Evolutionary conservation across 2,797 vertebrate genomes (phyloP), one percentile per base, ranked within the genome.

Genomic region (Anolis apletophallus): DNA sequence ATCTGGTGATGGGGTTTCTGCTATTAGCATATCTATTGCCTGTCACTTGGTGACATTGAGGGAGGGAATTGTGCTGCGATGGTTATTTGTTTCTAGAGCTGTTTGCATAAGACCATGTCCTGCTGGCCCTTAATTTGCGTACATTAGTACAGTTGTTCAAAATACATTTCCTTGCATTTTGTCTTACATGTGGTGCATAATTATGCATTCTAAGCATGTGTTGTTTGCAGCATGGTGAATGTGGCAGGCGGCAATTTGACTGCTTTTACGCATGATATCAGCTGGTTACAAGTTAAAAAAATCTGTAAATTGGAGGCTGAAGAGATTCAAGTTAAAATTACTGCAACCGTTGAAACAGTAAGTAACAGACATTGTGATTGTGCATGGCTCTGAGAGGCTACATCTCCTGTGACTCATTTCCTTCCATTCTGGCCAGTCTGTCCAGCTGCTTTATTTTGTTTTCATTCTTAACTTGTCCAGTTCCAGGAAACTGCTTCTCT

Each of bases 241-340:
- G 67, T 95, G 46, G 96, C 95, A 0, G 97, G 97, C 73, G 93
- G 92, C 55, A 95, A 92, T 57, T 71, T 95, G 91, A 91, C 88
- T 84, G 88, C 89, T 80, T 89, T 91, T 76, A 81, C 88, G 0
- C 91, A 91, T 1, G 95, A 94, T 83, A 89, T 90, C 69, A 88
- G 97, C 94, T 98, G 97, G 98, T 96, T 99, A 34, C 97, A 97
- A 88, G 97, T 99, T 87, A 97, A 97, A 93, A 97, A 98, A 93
- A 92, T 96, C 32, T 96, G 96, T 29, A 81, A 87, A 0, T 85
- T 19, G 7, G 94, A 93, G 12, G 95, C 95, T 74, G 95, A 96
- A 85, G 96, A 94, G 88, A 95, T 93, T 29, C 97, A 89, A 0
- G 94, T 98, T 73, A 97, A 96, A 93, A 96, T 99, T 91, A 94